Evolutionary conservation across 2,888 invertebrate genomes (phyloP), one percentile per base, ranked within the genome.

Genomic region (Polymixis flavicincta): DNA sequence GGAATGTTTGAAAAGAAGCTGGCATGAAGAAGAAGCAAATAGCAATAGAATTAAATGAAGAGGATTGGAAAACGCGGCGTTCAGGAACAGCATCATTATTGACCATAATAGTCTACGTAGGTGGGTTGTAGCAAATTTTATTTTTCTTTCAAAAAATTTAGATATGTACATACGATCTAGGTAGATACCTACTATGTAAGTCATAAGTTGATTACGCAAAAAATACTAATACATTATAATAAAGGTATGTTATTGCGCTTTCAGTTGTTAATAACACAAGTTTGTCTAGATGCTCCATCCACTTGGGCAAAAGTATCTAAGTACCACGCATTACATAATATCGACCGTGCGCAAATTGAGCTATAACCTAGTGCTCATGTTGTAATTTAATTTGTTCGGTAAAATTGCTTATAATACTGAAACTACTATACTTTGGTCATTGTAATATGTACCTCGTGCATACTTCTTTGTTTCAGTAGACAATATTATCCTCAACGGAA

Each of bases 341-440:
- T 69, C 48, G n/a, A n/a, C 9, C 17, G 32, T 9, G n/a, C 37
- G 2, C 50, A 74, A 28, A 52, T 67, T 50, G 61, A 52, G 11
- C 45, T 61, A 52, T 81, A 67, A 82, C 75, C 48, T 48, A 59
- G 57, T 11, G 57, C 17, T 63, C 28, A 17, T 59, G 48, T n/a
- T 63, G 19, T 54, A 28, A 48, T 45, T 48, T 55, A 55, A 61
- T 50, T n/a, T 19, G 55, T 61, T 37, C 54, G 22, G 42, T 48
- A 63, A 61, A 19, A 17, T 50, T 50, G 9, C 54, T 50, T 28
- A 42, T 48, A 54, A 11, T n/a, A 61, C 19, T 54, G 11, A 60
- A 71, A 42, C 9, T 48, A 37, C 55, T 22, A 45, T 13, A 55
- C n/a, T n/a, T 22, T 28, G 7, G 4, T 42, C 19, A 45, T 17